phyloP scores from a whole-genome alignment of 1,140 invertebrate species.

The Steinernema feltiae region DNA sequence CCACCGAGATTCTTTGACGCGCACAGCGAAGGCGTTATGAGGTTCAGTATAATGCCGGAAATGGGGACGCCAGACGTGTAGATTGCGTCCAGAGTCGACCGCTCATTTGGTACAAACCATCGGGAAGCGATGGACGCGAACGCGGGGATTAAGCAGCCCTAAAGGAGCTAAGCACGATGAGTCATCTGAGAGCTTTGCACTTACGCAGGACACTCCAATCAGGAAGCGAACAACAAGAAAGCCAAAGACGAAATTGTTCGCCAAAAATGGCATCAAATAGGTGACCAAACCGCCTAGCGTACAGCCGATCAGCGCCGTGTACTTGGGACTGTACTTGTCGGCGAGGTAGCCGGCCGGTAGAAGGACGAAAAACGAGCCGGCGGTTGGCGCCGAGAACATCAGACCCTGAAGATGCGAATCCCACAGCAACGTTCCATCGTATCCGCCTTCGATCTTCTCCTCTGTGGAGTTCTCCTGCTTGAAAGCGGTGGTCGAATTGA shows the following conservation, averaged over 20 bases:
- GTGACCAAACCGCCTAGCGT: not conserved
- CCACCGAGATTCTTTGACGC: not conserved
- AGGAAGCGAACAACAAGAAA: not conserved
- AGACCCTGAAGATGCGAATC: not conserved
- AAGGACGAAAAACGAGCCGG: not conserved
- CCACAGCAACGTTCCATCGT: not conserved
- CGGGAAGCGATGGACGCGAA: not conserved
- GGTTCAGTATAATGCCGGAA: not conserved
- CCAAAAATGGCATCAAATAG: not conserved
- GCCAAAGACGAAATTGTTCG: not conserved
- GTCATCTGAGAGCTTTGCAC: no score
- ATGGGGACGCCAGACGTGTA: not conserved
- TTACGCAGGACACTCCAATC: not conserved
- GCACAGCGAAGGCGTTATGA: not conserved
- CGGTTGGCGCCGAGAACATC: not conserved
- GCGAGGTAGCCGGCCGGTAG: not conserved
- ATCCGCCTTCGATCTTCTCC: not conserved
- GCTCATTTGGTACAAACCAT: not conserved
- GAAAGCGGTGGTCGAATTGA: not conserved
- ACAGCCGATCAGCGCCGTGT: not conserved
- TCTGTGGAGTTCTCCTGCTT: not conserved
- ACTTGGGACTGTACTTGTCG: not conserved
- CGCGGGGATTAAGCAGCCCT: not conserved
- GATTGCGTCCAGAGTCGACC: not conserved
- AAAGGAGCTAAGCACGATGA: not conserved